Evolutionary conservation across 2,888 invertebrate species (phyloP), one percentile per base, ranked within the genome.

Genomic region (Amphimallon solstitiale): DNA sequence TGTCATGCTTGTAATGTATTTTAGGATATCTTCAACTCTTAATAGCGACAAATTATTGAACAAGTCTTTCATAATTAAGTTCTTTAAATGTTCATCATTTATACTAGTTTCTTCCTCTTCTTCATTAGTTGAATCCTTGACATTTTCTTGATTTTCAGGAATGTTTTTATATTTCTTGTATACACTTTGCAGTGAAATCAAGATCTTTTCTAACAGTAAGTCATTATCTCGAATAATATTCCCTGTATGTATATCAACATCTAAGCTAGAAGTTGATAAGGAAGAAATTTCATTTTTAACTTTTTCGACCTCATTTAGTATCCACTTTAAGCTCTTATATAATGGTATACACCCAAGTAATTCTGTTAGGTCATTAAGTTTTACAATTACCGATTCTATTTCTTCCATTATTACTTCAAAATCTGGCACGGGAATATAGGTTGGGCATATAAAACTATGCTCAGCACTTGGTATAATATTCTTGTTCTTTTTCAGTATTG

Each of bases 11-110:
- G 43, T 37, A 7, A 65, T 21, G 12, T n/a, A 38, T n/a, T 61
- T 70, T 38, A 79, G 72, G 48, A 87, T 75, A 62, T 82, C 77
- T 14, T 78, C 72, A 69, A 92, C 75, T 71, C 88, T 86, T 15
- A 94, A 79, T 62, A 84, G 77, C 48, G 84, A 83, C 19, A 90
- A 81, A 79, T 93, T 92, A 14, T 78, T 79, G 0, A 84, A 80
- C 6, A 95, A 77, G 72, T 88, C 87, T 1, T 88, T 87, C 29
- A 90, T 83, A 45, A 94, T 81, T 72, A 86, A 85, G 63, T 86
- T 85, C 73, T 89, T 92, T 49, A 94, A 84, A 81, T 91, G 90
- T 74, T 88, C 86, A 15, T 89, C 87, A 77, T 86, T 83, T 40
- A 85, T 82, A 51, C 87, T 86, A 40, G 86, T 86, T 1, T 85